A percentile compares a stretch with the other conserved stretches of the same genome.
Conservation (phyloP, 2,888 invertebrate genomes). For the Phengaris alcon region DNA sequence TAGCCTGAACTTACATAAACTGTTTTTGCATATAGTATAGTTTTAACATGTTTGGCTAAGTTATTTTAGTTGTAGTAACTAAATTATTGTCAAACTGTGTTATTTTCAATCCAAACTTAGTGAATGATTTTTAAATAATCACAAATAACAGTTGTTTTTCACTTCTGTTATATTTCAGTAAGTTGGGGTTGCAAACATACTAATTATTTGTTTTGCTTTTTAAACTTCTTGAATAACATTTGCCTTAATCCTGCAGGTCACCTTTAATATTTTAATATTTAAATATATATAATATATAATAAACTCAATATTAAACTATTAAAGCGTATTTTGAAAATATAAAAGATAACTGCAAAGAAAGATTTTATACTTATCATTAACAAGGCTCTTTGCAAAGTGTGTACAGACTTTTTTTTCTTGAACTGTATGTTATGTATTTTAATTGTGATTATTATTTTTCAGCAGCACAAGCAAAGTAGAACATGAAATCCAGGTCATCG, state of each 20-base stretch:
- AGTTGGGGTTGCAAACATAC: not conserved
- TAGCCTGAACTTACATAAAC: slow-evolving; percentile 24
- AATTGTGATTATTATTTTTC: not conserved
- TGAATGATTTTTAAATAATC: not conserved
- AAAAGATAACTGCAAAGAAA: not conserved
- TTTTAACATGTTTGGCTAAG: not conserved
- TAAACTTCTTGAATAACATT: not conserved
- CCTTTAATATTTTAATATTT: not conserved
- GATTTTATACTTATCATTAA: not conserved
- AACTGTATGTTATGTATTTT: not conserved
- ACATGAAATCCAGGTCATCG: slow-evolving; percentile 4
- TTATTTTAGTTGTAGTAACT: not conserved
- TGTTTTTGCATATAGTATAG: slow-evolving; percentile 11
- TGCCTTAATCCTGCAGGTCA: not conserved
- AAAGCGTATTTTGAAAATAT: not conserved
- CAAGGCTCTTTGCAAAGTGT: not conserved
- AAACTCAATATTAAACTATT: not conserved
- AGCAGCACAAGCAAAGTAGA: slow-evolving; percentile 24
- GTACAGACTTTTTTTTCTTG: too few relatives aligned
- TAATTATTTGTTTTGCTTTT: slow-evolving; percentile 2
- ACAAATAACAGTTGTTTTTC: not conserved
- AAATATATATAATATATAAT: not conserved
- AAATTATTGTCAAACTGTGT: not conserved
- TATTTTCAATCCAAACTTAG: not conserved
- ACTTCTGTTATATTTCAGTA: not conserved